Percentiles rank a stretch among this genome's conserved stretches.
These are phyloP conservation scores for Conomelus anceps DNA, from an alignment of 2,888 invertebrate species.

Conservation along the genomic window DNA sequence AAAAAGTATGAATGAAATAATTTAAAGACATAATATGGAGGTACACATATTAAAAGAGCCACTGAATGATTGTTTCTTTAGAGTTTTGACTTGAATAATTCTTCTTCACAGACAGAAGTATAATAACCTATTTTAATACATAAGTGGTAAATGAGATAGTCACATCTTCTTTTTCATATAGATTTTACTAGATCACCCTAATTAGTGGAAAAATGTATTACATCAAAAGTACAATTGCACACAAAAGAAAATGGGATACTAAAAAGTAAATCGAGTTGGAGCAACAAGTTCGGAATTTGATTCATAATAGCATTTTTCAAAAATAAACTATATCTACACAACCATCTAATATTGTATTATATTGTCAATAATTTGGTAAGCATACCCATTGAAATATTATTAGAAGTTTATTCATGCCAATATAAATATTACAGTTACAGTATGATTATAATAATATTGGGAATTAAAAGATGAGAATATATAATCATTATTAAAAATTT, in stretches of 20 bases:
- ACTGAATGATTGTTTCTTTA: neutral
- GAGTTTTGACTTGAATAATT: neutral
- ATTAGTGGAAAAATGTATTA: neutral
- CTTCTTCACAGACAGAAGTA: neutral
- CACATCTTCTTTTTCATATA: no score
- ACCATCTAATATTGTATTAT: neutral
- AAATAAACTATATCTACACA: neutral
- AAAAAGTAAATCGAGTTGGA: no score
- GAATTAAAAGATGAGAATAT: no score
- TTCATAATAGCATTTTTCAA: neutral
- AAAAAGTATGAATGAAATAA: no score
- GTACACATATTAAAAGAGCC: neutral
- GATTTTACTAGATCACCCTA: no score
- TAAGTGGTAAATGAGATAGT: no score
- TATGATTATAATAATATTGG: no score
- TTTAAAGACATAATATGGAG: no score
- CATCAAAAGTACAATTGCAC: neutral
- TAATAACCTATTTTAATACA: no score
- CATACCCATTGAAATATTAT: neutral
- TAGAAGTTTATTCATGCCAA: neutral
- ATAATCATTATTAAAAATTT: no score
- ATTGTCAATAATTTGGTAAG: neutral
- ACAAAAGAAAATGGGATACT: no score
- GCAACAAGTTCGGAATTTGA: neutral
- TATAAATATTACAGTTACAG: no score